phyloP scores from a whole-genome alignment of 2,797 vertebrate species.

The Phoxinus dragarum region DNA sequence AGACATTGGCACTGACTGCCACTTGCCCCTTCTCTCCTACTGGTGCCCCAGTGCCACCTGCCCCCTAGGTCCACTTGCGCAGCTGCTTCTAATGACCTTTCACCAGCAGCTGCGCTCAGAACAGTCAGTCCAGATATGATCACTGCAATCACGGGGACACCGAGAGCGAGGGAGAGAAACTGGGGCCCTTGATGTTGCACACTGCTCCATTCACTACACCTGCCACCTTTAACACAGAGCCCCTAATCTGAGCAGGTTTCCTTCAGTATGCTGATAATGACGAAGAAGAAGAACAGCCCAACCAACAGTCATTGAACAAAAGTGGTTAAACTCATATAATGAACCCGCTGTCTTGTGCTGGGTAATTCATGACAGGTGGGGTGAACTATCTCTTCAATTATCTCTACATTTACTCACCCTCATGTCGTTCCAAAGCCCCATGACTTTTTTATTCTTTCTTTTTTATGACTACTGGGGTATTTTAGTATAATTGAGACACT shows the following conservation, averaged over 20 bases:
- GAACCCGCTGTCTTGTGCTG: neutral
- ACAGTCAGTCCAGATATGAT: constrained; percentile 73
- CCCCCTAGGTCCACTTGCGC: constrained; percentile 48
- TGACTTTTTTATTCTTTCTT: neutral
- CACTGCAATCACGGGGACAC: constrained; percentile 71
- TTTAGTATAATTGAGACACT: neutral
- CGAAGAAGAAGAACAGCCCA: neutral
- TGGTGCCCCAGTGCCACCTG: constrained; percentile 50
- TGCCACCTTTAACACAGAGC: constrained; percentile 26
- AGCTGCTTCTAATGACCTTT: constrained; percentile 60
- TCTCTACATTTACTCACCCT: neutral
- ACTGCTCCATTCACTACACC: constrained; percentile 6
- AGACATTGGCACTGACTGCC: constrained; percentile 44
- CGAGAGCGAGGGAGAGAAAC: constrained; percentile 11
- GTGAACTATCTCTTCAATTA: no score
- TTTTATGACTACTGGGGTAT: neutral
- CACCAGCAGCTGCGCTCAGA: constrained; percentile 58
- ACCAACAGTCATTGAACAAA: neutral
- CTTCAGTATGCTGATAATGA: neutral
- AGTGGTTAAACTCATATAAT: constrained; percentile 5
- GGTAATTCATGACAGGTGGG: neutral
- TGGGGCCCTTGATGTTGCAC: constrained; percentile 13
- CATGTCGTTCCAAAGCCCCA: neutral
- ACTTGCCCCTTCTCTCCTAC: constrained; percentile 31
- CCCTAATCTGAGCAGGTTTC: neutral